Evolutionary conservation across 1,140 invertebrate genomes (phyloP).

Genomic region (Mesaphorura yosii): DNA sequence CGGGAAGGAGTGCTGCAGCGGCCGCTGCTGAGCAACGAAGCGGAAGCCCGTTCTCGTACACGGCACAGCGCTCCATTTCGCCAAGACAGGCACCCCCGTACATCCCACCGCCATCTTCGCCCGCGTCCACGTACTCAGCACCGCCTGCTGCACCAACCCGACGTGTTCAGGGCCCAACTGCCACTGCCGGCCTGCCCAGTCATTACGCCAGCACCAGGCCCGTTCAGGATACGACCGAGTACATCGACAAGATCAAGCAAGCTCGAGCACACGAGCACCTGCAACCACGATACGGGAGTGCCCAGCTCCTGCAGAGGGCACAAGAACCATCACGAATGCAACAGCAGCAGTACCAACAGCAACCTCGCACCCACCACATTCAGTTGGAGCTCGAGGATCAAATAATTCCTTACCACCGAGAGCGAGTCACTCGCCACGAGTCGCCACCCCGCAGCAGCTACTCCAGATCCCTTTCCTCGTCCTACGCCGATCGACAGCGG

Average conservation of each 20-base stretch:
- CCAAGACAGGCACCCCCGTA: too few relatives aligned
- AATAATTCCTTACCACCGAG: not conserved
- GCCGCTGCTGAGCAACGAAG: not conserved
- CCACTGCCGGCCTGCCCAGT: too few relatives aligned
- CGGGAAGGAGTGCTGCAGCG: not conserved
- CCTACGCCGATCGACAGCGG: too few relatives aligned
- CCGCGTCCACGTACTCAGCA: not conserved
- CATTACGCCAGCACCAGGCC: not conserved
- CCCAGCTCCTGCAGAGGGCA: not conserved
- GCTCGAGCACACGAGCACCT: too few relatives aligned
- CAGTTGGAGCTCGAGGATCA: constrained; percentile 1
- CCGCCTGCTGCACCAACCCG: not conserved
- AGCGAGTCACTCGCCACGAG: not conserved
- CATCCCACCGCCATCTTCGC: not conserved
- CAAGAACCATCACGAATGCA: too few relatives aligned
- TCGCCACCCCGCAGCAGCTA: too few relatives aligned
- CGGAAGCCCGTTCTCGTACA: too few relatives aligned
- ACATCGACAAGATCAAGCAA: not conserved
- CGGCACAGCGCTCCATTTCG: too few relatives aligned
- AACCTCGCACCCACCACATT: not conserved
- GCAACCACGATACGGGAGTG: not conserved
- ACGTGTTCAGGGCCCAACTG: too few relatives aligned
- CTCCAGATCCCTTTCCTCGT: too few relatives aligned
- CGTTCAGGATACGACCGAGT: not conserved
- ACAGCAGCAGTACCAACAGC: not conserved